A percentile compares a stretch with the other conserved stretches of the same genome.
phyloP scores from a whole-genome alignment of 2,113 vertebrate genomes.

The Notiomystis cincta region DNA sequence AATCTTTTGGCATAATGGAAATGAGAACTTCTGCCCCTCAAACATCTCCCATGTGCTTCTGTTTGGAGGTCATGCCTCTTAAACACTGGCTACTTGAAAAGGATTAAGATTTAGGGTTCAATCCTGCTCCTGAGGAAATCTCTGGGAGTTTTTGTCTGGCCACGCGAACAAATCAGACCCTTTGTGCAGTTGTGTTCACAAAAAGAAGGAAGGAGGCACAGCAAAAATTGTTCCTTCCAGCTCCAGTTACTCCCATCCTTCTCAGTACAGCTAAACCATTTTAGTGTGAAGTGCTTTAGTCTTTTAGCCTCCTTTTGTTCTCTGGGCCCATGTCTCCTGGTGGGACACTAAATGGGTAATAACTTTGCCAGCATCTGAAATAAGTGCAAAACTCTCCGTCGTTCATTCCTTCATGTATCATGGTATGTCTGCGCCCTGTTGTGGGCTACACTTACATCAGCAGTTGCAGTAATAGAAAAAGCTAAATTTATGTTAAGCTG shows the following conservation, averaged over 20 bases:
- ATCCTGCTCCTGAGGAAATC: not conserved
- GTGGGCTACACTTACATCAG: not conserved
- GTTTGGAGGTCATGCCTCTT: not conserved
- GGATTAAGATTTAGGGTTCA: not conserved
- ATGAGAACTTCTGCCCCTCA: not conserved
- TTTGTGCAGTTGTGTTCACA: not conserved
- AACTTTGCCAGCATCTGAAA: conserved; percentile 36
- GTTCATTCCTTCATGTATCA: not conserved
- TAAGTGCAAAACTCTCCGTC: not conserved
- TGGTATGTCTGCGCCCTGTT: not conserved
- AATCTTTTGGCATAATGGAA: not conserved
- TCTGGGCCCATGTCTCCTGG: not conserved
- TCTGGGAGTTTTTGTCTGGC: not conserved
- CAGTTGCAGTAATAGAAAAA: not conserved
- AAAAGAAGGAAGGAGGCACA: conserved; percentile 7
- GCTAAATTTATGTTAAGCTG: conserved; percentile 39
- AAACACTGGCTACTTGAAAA: not conserved
- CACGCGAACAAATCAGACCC: not conserved
- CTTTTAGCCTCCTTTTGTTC: conserved; percentile 32
- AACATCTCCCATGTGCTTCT: not conserved
- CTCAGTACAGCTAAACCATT: conserved; percentile 21
- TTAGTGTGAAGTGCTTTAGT: not conserved
- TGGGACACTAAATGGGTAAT: not conserved
- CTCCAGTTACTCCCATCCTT: not conserved
- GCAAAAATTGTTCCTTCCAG: conserved; percentile 10